Percentiles rank a stretch among this genome's conserved stretches.
Evolutionary conservation across 2,888 invertebrate species (phyloP).

Genomic region (Rhingia rostrata): DNA sequence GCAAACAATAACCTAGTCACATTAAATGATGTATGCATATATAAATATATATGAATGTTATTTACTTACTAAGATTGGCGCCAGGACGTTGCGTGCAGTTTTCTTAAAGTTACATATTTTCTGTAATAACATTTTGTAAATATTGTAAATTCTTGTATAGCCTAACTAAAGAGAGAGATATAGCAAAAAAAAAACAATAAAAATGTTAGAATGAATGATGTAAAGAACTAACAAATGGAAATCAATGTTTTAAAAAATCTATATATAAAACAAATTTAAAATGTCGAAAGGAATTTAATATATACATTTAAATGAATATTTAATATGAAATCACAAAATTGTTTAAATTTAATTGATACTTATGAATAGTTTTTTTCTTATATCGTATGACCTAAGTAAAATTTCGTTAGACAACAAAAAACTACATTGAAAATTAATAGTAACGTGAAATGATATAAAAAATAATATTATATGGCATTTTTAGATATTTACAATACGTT

Average conservation of each 20-base stretch:
- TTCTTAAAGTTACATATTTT: constrained; percentile 17
- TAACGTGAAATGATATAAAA: constrained; percentile 13
- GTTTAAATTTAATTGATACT: constrained; percentile 72
- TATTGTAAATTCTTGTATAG: constrained; percentile 72
- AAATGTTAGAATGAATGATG: constrained; percentile 25
- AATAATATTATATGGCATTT: constrained; percentile 65
- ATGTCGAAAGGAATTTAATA: constrained; percentile 34
- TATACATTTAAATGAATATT: constrained; percentile 8
- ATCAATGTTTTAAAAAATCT: constrained; percentile 25
- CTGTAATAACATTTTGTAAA: constrained; percentile 48
- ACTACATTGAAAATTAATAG: neutral
- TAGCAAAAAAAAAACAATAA: constrained; percentile 14
- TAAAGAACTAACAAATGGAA: constrained; percentile 14
- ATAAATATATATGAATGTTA: constrained; percentile 48
- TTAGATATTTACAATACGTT: constrained; percentile 74
- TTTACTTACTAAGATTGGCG: constrained; percentile 43
- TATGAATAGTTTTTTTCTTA: constrained; percentile 72
- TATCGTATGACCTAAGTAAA: constrained; percentile 64
- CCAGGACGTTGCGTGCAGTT: neutral
- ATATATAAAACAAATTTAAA: constrained; percentile 27
- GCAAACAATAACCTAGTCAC: constrained; percentile 33
- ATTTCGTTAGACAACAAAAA: constrained; percentile 44
- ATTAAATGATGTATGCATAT: constrained; percentile 23
- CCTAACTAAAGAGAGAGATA: constrained; percentile 25
- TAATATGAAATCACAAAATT: constrained; percentile 51